Base-by-base conservation (phyloP, 2,797 vertebrate genomes). In the Gallirallus australis region DNA sequence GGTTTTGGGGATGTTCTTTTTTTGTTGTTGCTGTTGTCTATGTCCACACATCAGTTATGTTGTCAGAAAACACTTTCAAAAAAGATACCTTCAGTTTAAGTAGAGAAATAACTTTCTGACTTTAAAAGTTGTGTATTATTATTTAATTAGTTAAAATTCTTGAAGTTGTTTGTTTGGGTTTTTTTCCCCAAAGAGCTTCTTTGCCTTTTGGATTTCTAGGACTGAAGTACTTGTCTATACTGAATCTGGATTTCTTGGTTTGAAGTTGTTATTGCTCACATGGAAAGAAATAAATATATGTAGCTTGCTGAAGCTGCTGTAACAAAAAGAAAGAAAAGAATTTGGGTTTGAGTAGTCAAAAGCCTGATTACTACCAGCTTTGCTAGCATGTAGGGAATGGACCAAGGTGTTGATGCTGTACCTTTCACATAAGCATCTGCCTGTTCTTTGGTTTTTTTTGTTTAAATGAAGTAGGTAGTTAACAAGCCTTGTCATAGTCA, bases 351-450 rank as follows among this genome's bases (percentile, higher is more conserved):
- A 13, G 23, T 70, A 47, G 47, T 85, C 23, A 54, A 61, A 77
- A 27, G 19, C 30, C 12, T 81, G 47, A 40, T 69, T 57, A 35
- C 31, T 81, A 61, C 30, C 12, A 52, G 47, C 72, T 89, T 83
- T 86, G 9, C 42, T 59, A 37, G 7, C 31, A 86, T 37, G 2
- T 30, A 25, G 21, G 27, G 33, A 57, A 30, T 33, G 86, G 30
- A 40, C 19, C 0, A 5, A 1, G 1, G 2, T 75, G 18, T 23
- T 42, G 11, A 6, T 59, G 25, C 17, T 31, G 3, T 11, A 25
- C 23, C 28, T 78, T 81, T 66, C 25, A 37, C 4, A 4, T 20
- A n/a, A n/a, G 12, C 27, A 24, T 71, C 13, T 56, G 18, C 25
- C 12, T 42, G 50, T 25, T 27, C 24, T 30, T 40, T n/a, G 17